A percentile compares a stretch with the other conserved stretches of the same genome.
phyloP scores from a whole-genome alignment of 2,113 vertebrate genomes.

The Cyanoliseus patagonus region DNA sequence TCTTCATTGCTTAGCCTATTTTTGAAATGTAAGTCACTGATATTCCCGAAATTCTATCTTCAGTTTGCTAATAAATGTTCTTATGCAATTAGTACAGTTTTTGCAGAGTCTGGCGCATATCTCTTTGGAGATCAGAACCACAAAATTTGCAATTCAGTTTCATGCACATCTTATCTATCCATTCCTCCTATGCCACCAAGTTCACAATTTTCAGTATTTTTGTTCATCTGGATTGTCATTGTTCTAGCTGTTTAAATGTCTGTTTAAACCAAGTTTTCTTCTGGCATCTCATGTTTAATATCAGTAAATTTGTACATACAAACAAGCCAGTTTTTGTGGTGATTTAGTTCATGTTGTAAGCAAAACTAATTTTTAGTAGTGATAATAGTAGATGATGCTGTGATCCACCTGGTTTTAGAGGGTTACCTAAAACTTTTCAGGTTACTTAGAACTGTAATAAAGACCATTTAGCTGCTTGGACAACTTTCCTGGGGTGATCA shows the following conservation, averaged over 20 bases:
- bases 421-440: slow-evolving; percentile 41
- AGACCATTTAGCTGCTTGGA: slow-evolving; percentile 65
- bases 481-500: slow-evolving; percentile 76
- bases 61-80: neutral
- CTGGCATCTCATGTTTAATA: neutral
- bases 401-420: neutral
- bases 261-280: neutral
- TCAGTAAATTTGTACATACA: neutral
- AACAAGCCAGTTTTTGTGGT: neutral
- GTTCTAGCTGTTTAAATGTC: neutral
- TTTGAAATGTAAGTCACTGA: neutral
- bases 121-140: neutral
- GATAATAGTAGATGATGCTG: neutral
- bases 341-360: neutral
- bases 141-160: neutral
- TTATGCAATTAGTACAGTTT: neutral
- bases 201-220: neutral
- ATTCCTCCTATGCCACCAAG: neutral
- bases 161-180: neutral
- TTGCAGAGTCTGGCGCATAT: neutral
- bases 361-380: neutral
- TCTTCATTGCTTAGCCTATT: neutral
- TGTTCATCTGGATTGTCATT: neutral
- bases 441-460: slow-evolving; percentile 62
- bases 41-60: neutral